A percentile compares a stretch with the other conserved stretches of the same genome.
These are phyloP conservation scores for Dolomedes plantarius DNA, from an alignment of 2,888 invertebrate genomes.

Conservation along the genomic window DNA sequence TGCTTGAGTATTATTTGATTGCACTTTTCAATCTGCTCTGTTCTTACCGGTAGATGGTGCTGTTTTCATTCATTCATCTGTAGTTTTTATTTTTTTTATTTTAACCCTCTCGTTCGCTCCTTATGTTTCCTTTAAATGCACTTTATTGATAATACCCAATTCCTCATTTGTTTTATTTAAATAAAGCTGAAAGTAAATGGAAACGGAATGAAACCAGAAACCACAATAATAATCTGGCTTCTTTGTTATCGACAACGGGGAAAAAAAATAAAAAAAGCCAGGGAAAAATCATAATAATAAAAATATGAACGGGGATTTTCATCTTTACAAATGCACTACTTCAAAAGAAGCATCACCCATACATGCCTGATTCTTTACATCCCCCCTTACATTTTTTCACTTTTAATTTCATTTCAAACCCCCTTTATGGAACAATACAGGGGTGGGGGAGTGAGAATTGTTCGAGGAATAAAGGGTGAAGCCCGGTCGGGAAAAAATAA, in stretches of 20 bases:
- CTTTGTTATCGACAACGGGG: conserved; percentile 36
- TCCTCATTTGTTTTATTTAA: conserved; percentile 54
- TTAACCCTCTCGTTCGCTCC: too few species aligned
- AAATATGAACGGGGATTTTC: conserved; percentile 40
- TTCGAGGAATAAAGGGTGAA: conserved; percentile 2
- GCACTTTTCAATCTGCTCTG: neutral
- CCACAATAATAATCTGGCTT: conserved; percentile 38
- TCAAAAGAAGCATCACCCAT: conserved; percentile 21
- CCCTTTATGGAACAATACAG: conserved; percentile 52
- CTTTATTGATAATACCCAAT: conserved; percentile 49
- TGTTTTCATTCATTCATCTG: neutral
- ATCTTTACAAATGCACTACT: conserved; percentile 31
- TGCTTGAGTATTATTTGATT: neutral
- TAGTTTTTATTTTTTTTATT: neutral
- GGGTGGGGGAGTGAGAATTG: conserved; percentile 3
- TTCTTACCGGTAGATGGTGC: neutral
- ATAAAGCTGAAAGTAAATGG: conserved; percentile 30
- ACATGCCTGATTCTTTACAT: conserved; percentile 17
- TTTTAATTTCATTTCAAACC: conserved; percentile 69
- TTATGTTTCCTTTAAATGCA: conserved; percentile 11
- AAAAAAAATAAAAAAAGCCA: neutral
- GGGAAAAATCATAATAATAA: neutral
- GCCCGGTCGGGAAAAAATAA: neutral
- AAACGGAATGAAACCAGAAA: conserved; percentile 51
- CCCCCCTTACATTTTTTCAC: conserved; percentile 20